Evolutionary conservation across 1,140 invertebrate species (phyloP), one percentile per base, ranked within the genome.

Genomic region (Drosophila suzukii): DNA sequence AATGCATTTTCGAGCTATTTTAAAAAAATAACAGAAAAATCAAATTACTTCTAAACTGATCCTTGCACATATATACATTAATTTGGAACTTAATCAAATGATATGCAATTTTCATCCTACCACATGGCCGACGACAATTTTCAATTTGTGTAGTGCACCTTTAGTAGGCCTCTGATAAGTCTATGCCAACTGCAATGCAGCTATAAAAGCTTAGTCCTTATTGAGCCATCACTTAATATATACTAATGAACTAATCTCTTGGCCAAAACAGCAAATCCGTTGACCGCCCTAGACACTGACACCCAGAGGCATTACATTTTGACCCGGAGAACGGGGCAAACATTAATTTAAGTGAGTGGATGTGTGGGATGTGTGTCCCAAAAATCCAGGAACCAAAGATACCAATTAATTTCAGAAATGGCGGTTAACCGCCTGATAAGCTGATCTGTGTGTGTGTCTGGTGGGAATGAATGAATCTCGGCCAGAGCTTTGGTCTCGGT

Each of bases 371-470:
- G 39, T 27, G 24, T 12, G 12, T 39, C 39, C 71, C 43, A 46
- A 41, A 30, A 43, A 43, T 30, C 13, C 24, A 11, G 13, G 24
- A 36, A 17, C 36, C 65, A 81, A 78, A 82, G 70, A 70, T 68
- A 66, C 51, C 84, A 88, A 88, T 88, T 88, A 89, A 88, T 88
- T 83, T 83, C 44, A 60, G 79, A 86, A 86, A 86, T 83, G 51
- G 71, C 56, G 83, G 83, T 70, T 86, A 86, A 83, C 83, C 84
- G 53, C 62, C 59, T 82, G 61, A 78, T 58, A 82, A 63, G 53
- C 58, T 62, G 60, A 71, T 65, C 60, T 75, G 38, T 58, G 59
- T 58, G 34, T 36, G 39, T 38, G 27, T 4, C 27, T 27, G 27
- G 20, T 51, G 36, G 30, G 55, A 38, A 8, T 11, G 41, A 30